These are phyloP conservation scores for Pempheris klunzingeri DNA, from an alignment of 2,797 vertebrate species.

Conservation along the genomic window DNA sequence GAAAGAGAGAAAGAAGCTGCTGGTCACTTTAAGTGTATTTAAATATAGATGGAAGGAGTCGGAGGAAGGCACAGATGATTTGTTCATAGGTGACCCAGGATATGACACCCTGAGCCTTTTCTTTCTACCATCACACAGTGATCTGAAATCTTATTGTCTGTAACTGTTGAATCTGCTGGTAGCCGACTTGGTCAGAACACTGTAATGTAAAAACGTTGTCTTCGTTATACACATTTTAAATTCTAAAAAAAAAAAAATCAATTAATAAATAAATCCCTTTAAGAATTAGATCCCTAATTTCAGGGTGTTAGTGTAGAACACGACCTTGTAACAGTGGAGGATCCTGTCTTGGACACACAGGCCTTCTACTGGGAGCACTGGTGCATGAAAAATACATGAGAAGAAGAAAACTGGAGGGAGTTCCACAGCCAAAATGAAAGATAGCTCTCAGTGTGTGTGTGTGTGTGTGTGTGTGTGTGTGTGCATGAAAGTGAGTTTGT, in stretches of 20 bases:
- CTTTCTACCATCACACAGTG: no score
- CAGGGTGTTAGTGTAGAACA: conserved; percentile 19
- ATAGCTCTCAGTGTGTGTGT: conserved; percentile 1
- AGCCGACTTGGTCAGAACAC: no score
- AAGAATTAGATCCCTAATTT: background rate
- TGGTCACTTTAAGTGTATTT: no score
- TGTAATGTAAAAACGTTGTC: no score
- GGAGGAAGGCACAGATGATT: no score
- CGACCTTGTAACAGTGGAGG: conserved; percentile 55
- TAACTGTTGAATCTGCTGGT: no score
- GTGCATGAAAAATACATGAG: conserved; percentile 75
- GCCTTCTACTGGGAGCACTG: conserved; percentile 45
- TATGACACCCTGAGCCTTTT: no score
- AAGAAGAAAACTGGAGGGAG: conserved; percentile 47
- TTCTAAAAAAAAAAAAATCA: no score
- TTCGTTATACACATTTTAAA: no score
- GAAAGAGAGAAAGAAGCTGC: conserved; percentile 16
- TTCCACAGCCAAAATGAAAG: conserved; percentile 44
- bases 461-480: conserved; percentile 16
- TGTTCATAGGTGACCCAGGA: no score
- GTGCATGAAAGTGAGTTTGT: conserved; percentile 7
- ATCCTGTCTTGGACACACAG: conserved; percentile 26
- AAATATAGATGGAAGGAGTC: no score
- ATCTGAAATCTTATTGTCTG: no score
- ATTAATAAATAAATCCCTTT: background rate